Evolutionary conservation across 1,140 invertebrate species (phyloP), one percentile per base, ranked within the genome.

Genomic region (Agraylea sexmaculata): DNA sequence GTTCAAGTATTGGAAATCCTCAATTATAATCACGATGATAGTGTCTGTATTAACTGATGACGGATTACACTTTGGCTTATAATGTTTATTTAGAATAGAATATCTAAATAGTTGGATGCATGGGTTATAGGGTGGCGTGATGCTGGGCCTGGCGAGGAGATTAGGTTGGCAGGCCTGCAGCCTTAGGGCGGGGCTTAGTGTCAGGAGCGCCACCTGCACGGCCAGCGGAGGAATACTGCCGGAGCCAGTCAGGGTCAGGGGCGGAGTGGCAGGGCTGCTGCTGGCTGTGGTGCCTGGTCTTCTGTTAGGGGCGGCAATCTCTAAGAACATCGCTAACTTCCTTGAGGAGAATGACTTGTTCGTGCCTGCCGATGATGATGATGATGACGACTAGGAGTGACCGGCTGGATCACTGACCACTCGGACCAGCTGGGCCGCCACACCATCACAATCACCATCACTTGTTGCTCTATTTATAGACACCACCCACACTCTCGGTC

Each of bases 341-440:
- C 68, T 98, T 11, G 93, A 98, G 68, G 94, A 98, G 64, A 95
- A 96, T 59, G 93, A 97, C 60, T 71, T 98, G 4, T 98, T 98
- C 68, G 88, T 97, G 11, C 92, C 93, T 8, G 80, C 83, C 4
- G 92, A 97, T 56, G 92, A 98, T 53, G 92, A 97, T 54, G 92
- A 96, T 52, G 87, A 94, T 56, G 86, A 92, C 45, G 62, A 66
- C 43, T 68, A 58, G 10, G n/a, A n/a, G n/a, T n/a, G n/a, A n/a
- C n/a, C n/a, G n/a, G n/a, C n/a, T n/a, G n/a, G n/a, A n/a, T n/a
- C n/a, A n/a, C n/a, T n/a, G n/a, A n/a, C n/a, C n/a, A n/a, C n/a
- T n/a, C n/a, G n/a, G n/a, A n/a, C n/a, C n/a, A n/a, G n/a, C n/a
- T n/a, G n/a, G n/a, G n/a, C n/a, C n/a, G n/a, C n/a, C n/a, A n/a